phyloP scores from a whole-genome alignment of 2,888 invertebrate genomes.

The Drosophila formosana region DNA sequence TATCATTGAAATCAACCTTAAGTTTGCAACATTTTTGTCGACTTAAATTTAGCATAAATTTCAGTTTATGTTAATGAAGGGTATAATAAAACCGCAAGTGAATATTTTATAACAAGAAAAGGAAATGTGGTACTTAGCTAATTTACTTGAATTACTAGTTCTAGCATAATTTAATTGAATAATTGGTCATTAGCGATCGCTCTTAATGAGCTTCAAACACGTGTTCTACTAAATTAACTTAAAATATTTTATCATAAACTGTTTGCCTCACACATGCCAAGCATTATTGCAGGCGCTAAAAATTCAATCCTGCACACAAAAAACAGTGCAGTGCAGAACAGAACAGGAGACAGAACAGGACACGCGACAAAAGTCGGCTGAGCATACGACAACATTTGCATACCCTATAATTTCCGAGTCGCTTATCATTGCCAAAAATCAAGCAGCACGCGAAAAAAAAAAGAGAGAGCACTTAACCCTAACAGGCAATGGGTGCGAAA shows the following conservation, averaged over 20 bases:
- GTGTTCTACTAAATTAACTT: constrained; percentile 53
- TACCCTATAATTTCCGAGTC: constrained; percentile 72
- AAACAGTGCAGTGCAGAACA: constrained; percentile 14
- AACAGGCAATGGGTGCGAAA: constrained; percentile 17
- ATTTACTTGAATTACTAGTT: neutral
- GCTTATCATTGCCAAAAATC: constrained; percentile 76
- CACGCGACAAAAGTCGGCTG: constrained; percentile 57
- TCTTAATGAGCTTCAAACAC: constrained; percentile 24
- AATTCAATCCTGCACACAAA: constrained; percentile 51
- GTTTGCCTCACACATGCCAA: constrained; percentile 45
- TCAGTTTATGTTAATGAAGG: too few species aligned
- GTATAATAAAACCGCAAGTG: neutral
- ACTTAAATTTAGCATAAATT: too few species aligned
- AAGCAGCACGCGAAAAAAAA: constrained; percentile 58
- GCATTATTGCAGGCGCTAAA: constrained; percentile 73
- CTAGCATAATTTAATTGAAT: neutral
- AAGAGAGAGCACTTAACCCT: constrained; percentile 51
- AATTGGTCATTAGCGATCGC: neutral
- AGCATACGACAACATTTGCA: constrained; percentile 68
- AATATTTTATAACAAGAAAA: neutral
- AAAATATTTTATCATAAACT: constrained; percentile 75
- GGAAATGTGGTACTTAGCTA: neutral
- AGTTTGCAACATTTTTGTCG: too few species aligned
- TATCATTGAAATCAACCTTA: too few species aligned
- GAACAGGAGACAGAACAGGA: constrained; percentile 26